Base-by-base conservation (phyloP, 1,140 invertebrate species). In the Euura saliciscinereae region DNA sequence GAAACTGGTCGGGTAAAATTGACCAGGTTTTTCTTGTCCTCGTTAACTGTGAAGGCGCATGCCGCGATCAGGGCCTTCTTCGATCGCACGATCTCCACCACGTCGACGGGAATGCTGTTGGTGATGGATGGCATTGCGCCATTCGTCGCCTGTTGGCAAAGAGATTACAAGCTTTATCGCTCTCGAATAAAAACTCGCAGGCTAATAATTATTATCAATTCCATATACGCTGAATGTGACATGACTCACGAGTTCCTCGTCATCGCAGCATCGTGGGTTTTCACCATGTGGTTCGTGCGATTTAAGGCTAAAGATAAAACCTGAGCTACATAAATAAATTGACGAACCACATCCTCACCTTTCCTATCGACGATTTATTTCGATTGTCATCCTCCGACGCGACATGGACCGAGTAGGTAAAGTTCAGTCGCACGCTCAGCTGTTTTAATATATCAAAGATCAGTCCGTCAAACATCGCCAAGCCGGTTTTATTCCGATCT, bases 1-100 rank as follows among this genome's bases (percentile, higher is more conserved):
- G 93, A 94, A 67, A 97, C 90, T 0, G 94, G 89, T 10, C 89
- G 82, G 0, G 95, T 97, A 81, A 95, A 97, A 84, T 97, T 96
- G 6, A 96, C 90, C 4, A 89, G 81, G 13, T 80, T 78, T 76
- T 90, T 89, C n/a, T 89, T 83, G n/a, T 90, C 84, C 68, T 91
- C 89, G 10, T 90, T 91, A 1, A 94, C 87, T 6, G 93, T 93
- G 76, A 93, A 91, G 11, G 91, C 93, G 72, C 93, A 93, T 6
- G 93, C 94, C 5, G 88, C 94, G 67, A 96, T 78, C 43, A 94
- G 90, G 10, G 92, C 92, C 82, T 91, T 85, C 43, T 86, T 87
- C 7, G 80, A 79, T 28, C 77, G 81, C 42, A 88, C 77, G 71
- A 88, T 76, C 11, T 88, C 82, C 0, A 88, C 65, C 46, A 90